Conservation (phyloP, 2,113 vertebrate genomes). For the Procavia capensis region DNA sequence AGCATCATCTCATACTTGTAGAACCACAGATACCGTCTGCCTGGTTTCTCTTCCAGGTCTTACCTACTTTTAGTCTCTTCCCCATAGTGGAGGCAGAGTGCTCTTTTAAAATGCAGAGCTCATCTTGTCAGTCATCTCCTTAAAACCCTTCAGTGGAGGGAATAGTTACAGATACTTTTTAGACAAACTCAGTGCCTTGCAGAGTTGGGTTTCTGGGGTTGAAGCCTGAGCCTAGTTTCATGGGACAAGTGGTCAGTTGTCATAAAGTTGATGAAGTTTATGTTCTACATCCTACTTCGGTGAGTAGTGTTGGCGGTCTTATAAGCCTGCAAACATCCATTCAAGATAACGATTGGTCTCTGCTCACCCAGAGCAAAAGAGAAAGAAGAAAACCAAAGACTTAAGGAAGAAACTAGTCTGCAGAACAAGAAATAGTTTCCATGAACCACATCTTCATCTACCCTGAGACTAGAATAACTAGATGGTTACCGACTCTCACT, state of each 20-base stretch:
- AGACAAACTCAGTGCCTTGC: background rate
- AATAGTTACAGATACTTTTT: background rate
- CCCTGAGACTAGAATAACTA: background rate
- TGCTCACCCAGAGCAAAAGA: background rate
- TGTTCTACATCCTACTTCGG: background rate
- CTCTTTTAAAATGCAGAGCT: background rate
- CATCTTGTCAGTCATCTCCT: background rate
- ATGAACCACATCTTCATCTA: background rate
- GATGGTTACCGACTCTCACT: background rate
- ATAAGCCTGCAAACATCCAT: background rate
- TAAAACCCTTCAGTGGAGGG: background rate
- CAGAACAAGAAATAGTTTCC: background rate
- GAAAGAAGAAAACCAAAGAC: background rate
- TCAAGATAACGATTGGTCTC: background rate
- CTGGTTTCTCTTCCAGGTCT: background rate
- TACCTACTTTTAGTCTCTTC: background rate
- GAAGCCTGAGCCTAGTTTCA: background rate
- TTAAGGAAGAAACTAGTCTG: background rate
- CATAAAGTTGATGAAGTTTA: background rate
- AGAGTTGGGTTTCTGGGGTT: background rate
- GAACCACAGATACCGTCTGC: background rate
- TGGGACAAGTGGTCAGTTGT: background rate
- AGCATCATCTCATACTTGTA: background rate
- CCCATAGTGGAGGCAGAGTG: background rate
- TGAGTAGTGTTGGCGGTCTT: background rate